Evolutionary conservation across 2,797 vertebrate genomes (phyloP), one percentile per base, ranked within the genome.

Genomic region (Darevskia nairensis): DNA sequence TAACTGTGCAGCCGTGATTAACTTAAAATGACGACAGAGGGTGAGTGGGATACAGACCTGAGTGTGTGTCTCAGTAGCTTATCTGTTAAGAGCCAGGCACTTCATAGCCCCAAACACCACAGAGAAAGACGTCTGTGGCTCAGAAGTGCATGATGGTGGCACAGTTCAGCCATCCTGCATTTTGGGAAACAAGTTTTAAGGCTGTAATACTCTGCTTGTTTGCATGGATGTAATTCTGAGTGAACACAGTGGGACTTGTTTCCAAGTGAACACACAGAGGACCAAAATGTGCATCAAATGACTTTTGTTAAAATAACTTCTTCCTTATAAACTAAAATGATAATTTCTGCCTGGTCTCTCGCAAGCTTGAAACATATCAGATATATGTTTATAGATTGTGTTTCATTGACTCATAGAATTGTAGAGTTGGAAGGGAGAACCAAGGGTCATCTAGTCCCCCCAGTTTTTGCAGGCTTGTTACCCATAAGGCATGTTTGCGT

Each of bases 51-150:
- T 89, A 8, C 41, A 82, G 66, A 59, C 61, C 77, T 35, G 21
- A 27, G 29, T 15, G 61, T 8, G 7, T 77, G 21, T 35, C 68
- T 35, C 0, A 0, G 5, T 79, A 35, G 79, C 6, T 7, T 13
- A 39, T 41, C 9, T 66, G 19, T 81, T 80, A 46, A 83, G 87
- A 78, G n/a, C 50, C 7, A 19, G 32, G 6, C 79, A 80, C 59
- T 80, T 83, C 17, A 8, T 0, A 72, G 6, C 66, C 35, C 13
- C 3, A 29, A 66, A 55, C 29, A 59, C 39, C 0, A 19, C 35
- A 39, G 35, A 21, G 32, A 77, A 77, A 78, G 19, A 69, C 64
- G 69, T 11, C 68, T n/a, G 13, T 32, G 46, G 19, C n/a, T 25
- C 8, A 23, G 80, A 80, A 50, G 32, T 64, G 19, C 21, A 64